These are phyloP conservation scores for Drosophila sproati DNA, from an alignment of 1,140 invertebrate species.

Conservation along the genomic window DNA sequence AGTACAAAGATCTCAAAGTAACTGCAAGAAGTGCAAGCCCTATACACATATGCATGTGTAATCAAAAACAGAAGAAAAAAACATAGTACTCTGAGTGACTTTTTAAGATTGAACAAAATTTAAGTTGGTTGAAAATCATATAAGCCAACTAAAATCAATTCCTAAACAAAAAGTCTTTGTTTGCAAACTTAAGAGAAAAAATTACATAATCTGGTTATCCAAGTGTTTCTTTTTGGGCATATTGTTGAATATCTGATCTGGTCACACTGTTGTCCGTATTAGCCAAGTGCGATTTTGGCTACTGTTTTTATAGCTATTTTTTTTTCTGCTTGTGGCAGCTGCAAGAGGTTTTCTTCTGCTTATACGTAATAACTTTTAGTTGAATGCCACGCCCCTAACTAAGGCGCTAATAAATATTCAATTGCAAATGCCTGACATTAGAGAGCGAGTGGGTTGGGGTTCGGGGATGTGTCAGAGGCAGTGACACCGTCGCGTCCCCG, in stretches of 20 bases:
- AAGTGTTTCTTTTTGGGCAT: too few species aligned
- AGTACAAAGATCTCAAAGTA: too few species aligned
- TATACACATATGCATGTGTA: too few species aligned
- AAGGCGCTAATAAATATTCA: constrained; percentile 69
- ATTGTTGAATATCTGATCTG: not conserved
- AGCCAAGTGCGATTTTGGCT: constrained; percentile 15
- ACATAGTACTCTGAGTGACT: too few species aligned
- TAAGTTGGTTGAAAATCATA: too few species aligned
- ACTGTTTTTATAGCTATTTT: not conserved
- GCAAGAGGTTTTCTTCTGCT: constrained; percentile 12
- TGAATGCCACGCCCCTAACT: constrained; percentile 50
- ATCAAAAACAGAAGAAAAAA: too few species aligned
- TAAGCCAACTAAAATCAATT: too few species aligned
- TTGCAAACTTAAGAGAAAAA: too few species aligned
- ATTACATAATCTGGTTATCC: too few species aligned
- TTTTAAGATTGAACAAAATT: too few species aligned
- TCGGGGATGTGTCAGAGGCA: not conserved
- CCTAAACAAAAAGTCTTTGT: too few species aligned
- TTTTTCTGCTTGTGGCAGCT: not conserved
- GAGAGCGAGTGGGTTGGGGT: not conserved
- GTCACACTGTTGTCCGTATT: constrained; percentile 33
- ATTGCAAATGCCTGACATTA: constrained; percentile 60
- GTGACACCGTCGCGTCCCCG: not conserved
- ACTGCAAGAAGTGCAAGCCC: too few species aligned
- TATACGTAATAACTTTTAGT: constrained; percentile 70